Evolutionary conservation across 2,888 invertebrate genomes (phyloP).

Genomic region (Dolichopus griseipennis): DNA sequence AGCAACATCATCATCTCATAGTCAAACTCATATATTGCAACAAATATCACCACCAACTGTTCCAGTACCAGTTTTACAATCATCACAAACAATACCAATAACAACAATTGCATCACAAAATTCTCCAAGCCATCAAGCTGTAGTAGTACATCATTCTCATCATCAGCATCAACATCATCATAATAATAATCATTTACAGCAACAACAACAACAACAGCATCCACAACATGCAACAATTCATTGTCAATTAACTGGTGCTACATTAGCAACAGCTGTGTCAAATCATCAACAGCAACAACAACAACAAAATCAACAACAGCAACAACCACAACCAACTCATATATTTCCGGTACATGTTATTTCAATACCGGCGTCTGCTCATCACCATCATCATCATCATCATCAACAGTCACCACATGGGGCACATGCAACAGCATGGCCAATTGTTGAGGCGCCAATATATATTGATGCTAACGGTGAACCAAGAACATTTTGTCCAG

Average conservation of each 20-base stretch:
- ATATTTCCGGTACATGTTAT: constrained; percentile 48
- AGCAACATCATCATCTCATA: not conserved
- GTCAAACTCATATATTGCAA: not conserved
- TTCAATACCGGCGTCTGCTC: constrained; percentile 35
- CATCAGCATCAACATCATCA: constrained; percentile 22
- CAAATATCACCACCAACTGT: constrained; percentile 4
- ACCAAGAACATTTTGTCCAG: constrained; percentile 44
- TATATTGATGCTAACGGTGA: constrained; percentile 54
- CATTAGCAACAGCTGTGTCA: constrained; percentile 20
- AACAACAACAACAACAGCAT: constrained; percentile 11
- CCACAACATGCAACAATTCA: constrained; percentile 7
- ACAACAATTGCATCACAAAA: not conserved
- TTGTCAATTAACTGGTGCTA: constrained; percentile 19
- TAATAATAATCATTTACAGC: constrained; percentile 12
- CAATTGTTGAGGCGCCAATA: constrained; percentile 48
- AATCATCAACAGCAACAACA: constrained; percentile 24
- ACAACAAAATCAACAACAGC: constrained; percentile 19
- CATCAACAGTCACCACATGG: constrained; percentile 38
- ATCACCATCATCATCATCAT: constrained; percentile 24
- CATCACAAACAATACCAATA: not conserved
- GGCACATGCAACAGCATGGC: constrained; percentile 36
- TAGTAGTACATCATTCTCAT: constrained; percentile 7
- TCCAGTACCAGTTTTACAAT: not conserved
- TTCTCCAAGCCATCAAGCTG: not conserved
- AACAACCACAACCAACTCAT: constrained; percentile 34